Evolutionary conservation across 2,888 invertebrate genomes (phyloP), one percentile per base, ranked within the genome.

Genomic region (Lasioglossum leucozonium): DNA sequence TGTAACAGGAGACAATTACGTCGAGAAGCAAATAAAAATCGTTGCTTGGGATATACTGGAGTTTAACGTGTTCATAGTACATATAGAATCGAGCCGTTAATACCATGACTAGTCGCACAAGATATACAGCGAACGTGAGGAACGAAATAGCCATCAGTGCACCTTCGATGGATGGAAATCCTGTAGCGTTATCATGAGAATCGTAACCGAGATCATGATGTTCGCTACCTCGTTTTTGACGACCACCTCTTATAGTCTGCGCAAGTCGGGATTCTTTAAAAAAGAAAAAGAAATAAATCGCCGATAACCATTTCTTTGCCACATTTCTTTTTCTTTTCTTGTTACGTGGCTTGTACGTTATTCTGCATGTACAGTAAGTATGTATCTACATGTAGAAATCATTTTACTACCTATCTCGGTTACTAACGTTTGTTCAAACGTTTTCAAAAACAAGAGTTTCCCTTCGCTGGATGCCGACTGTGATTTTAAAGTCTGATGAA

Each of bases 111-210:
- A 98, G 95, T 95, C 98, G 98, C 76, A 98, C 97, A 79, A 98
- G 96, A 93, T 98, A 98, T 10, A 98, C 98, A 0, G 98, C 98
- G 94, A 98, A 98, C 0, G 98, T 98, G 16, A 98, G 95, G 94
- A 98, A 98, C 37, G 98, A 97, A 88, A 98, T 97, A 58, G 97
- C 97, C 96, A 98, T 97, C 76, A 98, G 95, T 0, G 98, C 97
- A 72, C 97, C 97, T 95, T 98, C 98, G 6, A 97, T 96, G 0
- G 98, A 97, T 18, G 98, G 98, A 94, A 98, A 97, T 88, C 97
- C 97, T 90, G 98, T 95, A 89, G 96, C 96, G 1, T 96, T 96
- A 16, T 96, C 96, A 40, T 95, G 95, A 55, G 95, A 90, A 40
- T 93, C 92, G 51, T 92, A 89, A 91, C 93, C 74, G 87, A 94